These are phyloP conservation scores for Limenitis camilla DNA, from an alignment of 2,888 invertebrate genomes.

Conservation along the genomic window DNA sequence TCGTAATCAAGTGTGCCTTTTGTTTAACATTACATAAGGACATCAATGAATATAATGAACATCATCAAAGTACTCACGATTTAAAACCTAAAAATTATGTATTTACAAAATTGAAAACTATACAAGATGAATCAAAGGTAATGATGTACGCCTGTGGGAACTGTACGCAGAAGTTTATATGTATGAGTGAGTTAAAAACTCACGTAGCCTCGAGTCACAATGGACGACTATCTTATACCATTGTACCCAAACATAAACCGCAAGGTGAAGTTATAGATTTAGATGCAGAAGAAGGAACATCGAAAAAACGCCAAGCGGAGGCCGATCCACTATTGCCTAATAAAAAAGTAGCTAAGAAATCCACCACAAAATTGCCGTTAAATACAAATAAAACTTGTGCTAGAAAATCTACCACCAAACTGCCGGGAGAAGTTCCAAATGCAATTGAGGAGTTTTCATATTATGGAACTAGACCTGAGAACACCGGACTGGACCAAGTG, in stretches of 20 bases:
- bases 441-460: slow-evolving; percentile 51
- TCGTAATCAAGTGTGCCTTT: slow-evolving; percentile 60
- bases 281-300: slow-evolving; percentile 18
- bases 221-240: slow-evolving; percentile 29
- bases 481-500: slow-evolving; percentile 53
- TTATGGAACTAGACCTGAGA: slow-evolving; percentile 59
- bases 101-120: slow-evolving; percentile 33
- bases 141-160: slow-evolving; percentile 34
- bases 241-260: slow-evolving; percentile 5
- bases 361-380: slow-evolving; percentile 62
- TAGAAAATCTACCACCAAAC: slow-evolving; percentile 51
- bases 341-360: slow-evolving; percentile 56
- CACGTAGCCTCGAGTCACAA: slow-evolving; percentile 40
- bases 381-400: slow-evolving; percentile 28
- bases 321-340: slow-evolving; percentile 1
- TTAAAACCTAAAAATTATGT: slow-evolving; percentile 38
- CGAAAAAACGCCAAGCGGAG: slow-evolving; percentile 4
- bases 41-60: slow-evolving; percentile 42
- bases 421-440: slow-evolving; percentile 38
- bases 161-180: slow-evolving; percentile 38
- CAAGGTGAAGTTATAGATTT: slow-evolving; percentile 9
- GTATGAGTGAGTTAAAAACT: slow-evolving; percentile 34
- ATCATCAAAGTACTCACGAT: slow-evolving; percentile 44
- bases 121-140: slow-evolving; percentile 23
- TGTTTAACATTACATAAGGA: slow-evolving; percentile 48